Percentiles rank a stretch among this genome's conserved stretches.
Evolutionary conservation across 1,140 invertebrate species (phyloP).

Genomic region (Monomorium pharaonis): DNA sequence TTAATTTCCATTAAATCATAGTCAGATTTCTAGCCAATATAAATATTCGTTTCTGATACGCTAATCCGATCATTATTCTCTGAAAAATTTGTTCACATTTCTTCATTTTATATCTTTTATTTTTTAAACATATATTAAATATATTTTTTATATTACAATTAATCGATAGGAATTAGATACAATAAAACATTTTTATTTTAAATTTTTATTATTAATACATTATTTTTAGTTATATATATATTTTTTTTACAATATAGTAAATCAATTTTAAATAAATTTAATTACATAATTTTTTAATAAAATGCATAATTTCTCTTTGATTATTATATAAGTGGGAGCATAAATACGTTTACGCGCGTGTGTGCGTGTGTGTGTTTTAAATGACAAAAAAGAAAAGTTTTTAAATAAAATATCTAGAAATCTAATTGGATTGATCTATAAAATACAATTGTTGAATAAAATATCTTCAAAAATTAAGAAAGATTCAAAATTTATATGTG

Average conservation of each 20-base stretch:
- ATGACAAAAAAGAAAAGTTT: not conserved
- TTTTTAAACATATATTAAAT: not conserved
- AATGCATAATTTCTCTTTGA: not conserved
- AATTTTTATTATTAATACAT: too few relatives aligned
- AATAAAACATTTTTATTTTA: too few relatives aligned
- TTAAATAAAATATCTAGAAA: not conserved
- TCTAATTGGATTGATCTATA: not conserved
- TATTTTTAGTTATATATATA: too few relatives aligned
- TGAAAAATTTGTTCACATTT: too few relatives aligned
- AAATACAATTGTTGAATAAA: not conserved
- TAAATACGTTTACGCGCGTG: not conserved
- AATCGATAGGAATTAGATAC: too few relatives aligned
- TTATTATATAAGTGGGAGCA: too few relatives aligned
- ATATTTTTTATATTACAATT: too few relatives aligned
- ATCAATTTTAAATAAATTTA: not conserved
- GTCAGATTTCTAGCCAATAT: too few relatives aligned
- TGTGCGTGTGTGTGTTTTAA: not conserved
- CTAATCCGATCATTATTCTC: too few relatives aligned
- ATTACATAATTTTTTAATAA: not conserved
- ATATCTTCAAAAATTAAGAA: slow-evolving; percentile 51
- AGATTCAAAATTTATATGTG: slow-evolving; percentile 70
- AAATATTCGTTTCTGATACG: too few relatives aligned
- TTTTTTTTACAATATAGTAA: not conserved
- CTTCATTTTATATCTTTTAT: slow-evolving; percentile 8
- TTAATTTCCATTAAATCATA: too few relatives aligned